Base-by-base conservation (phyloP, 2,797 vertebrate species). In the Chrysocyon brachyurus region DNA sequence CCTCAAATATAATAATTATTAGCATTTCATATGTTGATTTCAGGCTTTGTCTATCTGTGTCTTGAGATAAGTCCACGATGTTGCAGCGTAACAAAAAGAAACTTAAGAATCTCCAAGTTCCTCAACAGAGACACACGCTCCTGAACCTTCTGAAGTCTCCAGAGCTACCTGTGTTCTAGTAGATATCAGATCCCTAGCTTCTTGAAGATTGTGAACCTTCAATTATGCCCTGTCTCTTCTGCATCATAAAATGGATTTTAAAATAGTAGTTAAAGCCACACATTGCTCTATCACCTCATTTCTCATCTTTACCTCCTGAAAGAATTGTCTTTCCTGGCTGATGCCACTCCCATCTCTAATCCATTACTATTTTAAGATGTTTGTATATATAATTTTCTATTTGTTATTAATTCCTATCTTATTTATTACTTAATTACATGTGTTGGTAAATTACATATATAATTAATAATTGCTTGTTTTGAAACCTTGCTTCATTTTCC, bases 61-160 rank as follows among this genome's bases (percentile, higher is more conserved):
- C 7, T 28, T 70, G 11, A 89, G 66, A 64, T 40, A 90, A 49
- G 79, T 70, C 40, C 6, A 75, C 7, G 36, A 52, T 70, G 22
- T 31, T 93, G 56, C 73, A 94, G 77, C 83, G 22, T 59, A 52
- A 73, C 15, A 88, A 82, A 52, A 21, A 73, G 46, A 90, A 96
- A n/a, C 14, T 68, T 88, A 83, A 8, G 17, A 64, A 81, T 72
- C 6, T 31, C 33, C 52, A 59, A 82, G 36, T 63, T 63, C 31
- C 64, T 54, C 24, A 95, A 33, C 24, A 91, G 40, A 89, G 31
- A 46, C n/a, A 12, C 14, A 52, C 14, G 8, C 22, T 63, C 15
- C 64, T 46, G 5, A 54, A 21, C 5, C 14, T 88, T 56, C 46
- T 15, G 16, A 59, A 21, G 36, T 72, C 46, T 64, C 33, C 17